A percentile compares a stretch with the other conserved stretches of the same genome.
These are phyloP conservation scores for Chroicocephalus ridibundus DNA, from an alignment of 2,113 vertebrate species.

Conservation along the genomic window DNA sequence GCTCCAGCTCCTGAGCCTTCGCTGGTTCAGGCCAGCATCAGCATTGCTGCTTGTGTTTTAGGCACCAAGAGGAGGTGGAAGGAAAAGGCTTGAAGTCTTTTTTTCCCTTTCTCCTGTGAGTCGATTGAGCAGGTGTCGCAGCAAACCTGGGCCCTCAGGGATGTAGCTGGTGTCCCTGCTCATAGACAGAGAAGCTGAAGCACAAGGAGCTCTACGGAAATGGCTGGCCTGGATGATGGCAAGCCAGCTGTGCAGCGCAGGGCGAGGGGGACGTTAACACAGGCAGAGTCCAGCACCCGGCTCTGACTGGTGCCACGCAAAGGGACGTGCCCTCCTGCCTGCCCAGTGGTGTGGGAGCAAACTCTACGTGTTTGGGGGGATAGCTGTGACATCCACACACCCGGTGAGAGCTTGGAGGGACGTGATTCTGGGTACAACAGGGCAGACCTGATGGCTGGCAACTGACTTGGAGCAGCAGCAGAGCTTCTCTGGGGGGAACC, in stretches of 20 bases:
- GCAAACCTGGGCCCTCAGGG: background rate
- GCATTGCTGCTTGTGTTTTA: background rate
- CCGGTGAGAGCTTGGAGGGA: background rate
- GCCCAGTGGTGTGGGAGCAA: background rate
- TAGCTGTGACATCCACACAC: background rate
- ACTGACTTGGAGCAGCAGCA: background rate
- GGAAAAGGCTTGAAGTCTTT: background rate
- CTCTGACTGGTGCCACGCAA: background rate
- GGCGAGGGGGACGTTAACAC: fast-evolving
- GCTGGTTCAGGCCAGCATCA: background rate
- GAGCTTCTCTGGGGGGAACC: background rate
- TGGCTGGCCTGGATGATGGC: too few species aligned
- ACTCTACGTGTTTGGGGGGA: too few species aligned
- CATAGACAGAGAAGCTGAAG: background rate
- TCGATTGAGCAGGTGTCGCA: background rate
- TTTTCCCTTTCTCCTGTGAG: background rate
- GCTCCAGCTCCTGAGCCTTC: constrained; percentile 37
- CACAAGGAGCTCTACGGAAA: background rate
- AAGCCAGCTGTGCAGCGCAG: background rate
- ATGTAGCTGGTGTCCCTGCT: background rate
- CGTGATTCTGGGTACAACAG: background rate
- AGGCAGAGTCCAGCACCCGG: background rate
- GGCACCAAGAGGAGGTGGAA: background rate
- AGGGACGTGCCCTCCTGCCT: background rate
- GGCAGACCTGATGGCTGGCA: background rate